A percentile compares a stretch with the other conserved stretches of the same genome.
Evolutionary conservation across 64 coral and sea anemone species (phyloP).

Genomic region (Platygyra sinensis): DNA sequence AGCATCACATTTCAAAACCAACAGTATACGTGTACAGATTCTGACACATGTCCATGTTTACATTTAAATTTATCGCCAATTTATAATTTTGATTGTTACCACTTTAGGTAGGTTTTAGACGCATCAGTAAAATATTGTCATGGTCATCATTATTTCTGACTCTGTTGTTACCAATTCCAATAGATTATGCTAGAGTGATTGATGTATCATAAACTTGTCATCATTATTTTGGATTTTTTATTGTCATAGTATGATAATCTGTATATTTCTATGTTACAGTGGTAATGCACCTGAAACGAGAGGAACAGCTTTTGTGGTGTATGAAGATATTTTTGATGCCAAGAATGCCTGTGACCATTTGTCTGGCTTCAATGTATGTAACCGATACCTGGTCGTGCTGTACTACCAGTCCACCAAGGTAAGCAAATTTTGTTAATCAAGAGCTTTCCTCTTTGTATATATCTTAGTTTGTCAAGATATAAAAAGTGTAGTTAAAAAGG

Average conservation of each 20-base stretch:
- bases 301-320: constrained; percentile 99
- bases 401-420: constrained; percentile 99
- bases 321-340: constrained; percentile 99
- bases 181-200: too few species aligned
- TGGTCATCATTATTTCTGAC: too few species aligned
- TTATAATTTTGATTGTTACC: too few species aligned
- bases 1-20: too few species aligned
- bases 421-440: not conserved
- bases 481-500: too few species aligned
- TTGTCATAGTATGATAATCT: not conserved
- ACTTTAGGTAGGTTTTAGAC: too few species aligned
- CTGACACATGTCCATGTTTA: too few species aligned
- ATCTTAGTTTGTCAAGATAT: not conserved
- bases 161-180: too few species aligned
- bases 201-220: too few species aligned
- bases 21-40: too few species aligned
- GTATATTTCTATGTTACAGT: constrained; percentile 51
- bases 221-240: not conserved
- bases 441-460: not conserved
- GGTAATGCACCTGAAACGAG: constrained; percentile 96
- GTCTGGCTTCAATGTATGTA: constrained; percentile 97
- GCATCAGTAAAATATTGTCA: too few species aligned
- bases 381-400: constrained; percentile 93
- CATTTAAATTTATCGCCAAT: too few species aligned
- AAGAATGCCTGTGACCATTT: constrained; percentile 99